Conservation (phyloP, 2,797 vertebrate species). For the Morus bassanus region DNA sequence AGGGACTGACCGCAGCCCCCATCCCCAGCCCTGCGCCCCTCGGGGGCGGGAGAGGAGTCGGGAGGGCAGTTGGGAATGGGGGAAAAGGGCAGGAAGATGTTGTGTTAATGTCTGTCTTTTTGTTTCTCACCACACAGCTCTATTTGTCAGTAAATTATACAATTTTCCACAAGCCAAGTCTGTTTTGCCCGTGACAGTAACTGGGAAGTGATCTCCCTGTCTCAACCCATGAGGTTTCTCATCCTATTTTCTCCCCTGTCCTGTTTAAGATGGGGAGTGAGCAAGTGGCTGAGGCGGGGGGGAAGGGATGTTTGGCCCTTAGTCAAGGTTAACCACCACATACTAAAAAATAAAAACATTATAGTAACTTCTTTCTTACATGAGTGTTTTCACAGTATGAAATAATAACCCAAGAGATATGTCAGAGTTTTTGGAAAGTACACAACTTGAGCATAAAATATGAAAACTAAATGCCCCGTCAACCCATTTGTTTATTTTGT, state of each 20-base stretch:
- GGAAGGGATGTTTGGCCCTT: not conserved
- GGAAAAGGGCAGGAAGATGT: not conserved
- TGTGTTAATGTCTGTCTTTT: not conserved
- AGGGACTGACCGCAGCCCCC: too few relatives aligned
- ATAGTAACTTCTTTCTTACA: not conserved
- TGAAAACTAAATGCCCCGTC: not conserved
- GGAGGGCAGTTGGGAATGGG: accelerated
- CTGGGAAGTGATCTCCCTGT: not conserved
- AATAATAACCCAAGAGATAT: not conserved
- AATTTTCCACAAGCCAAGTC: not conserved
- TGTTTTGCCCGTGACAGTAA: not conserved
- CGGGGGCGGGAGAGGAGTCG: accelerated
- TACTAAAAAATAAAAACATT: not conserved
- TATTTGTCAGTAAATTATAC: not conserved
- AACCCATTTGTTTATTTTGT: not conserved
- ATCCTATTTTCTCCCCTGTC: not conserved
- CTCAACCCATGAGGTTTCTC: not conserved
- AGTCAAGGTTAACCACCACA: not conserved
- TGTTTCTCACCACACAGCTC: not conserved
- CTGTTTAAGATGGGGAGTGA: not conserved
- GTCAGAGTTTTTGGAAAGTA: not conserved
- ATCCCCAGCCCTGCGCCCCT: not conserved
- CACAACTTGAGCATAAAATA: not conserved
- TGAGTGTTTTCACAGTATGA: not conserved
- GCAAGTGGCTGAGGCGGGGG: not conserved